Percentiles rank a stretch among this genome's conserved stretches.
Conservation (phyloP, 2,797 vertebrate species). For the Antennarius maculatus region DNA sequence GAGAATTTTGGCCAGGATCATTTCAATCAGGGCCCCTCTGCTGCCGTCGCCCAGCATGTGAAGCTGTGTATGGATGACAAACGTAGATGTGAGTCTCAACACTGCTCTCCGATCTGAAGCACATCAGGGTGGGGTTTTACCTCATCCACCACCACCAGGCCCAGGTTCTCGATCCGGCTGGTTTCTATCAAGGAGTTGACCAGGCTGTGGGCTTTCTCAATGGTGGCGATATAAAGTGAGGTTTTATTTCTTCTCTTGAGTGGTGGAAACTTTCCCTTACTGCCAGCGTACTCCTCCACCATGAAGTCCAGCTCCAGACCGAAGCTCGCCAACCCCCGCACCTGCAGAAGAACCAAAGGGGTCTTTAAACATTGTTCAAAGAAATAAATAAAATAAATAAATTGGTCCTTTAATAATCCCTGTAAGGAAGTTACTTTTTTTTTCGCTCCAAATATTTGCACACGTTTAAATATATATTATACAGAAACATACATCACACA, state of each 20-base stretch:
- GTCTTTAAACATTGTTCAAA: neutral
- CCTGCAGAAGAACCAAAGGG: conserved; percentile 70
- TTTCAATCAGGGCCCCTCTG: conserved; percentile 91
- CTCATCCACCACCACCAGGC: conserved; percentile 96
- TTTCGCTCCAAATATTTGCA: no score
- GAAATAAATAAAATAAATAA: no score
- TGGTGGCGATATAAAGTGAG: conserved; percentile 91
- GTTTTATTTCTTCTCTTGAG: conserved; percentile 85
- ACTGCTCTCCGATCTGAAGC: neutral
- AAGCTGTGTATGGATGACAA: conserved; percentile 77
- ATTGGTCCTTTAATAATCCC: no score
- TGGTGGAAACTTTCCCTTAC: conserved; percentile 94
- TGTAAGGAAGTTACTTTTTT: no score
- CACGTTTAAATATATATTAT: no score
- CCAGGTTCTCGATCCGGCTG: conserved; percentile 80
- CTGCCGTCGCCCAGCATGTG: conserved; percentile 97
- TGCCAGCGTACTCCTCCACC: conserved; percentile 97
- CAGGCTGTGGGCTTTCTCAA: conserved; percentile 93
- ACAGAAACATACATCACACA: no score
- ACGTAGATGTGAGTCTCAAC: neutral
- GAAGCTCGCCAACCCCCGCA: conserved; percentile 88
- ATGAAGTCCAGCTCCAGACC: conserved; percentile 94
- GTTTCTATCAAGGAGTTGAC: conserved; percentile 94
- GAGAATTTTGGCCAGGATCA: conserved; percentile 91
- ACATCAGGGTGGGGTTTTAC: conserved; percentile 61